These are phyloP conservation scores for Odontamblyopus rebecca DNA, from an alignment of 2,797 vertebrate genomes.

Conservation along the genomic window DNA sequence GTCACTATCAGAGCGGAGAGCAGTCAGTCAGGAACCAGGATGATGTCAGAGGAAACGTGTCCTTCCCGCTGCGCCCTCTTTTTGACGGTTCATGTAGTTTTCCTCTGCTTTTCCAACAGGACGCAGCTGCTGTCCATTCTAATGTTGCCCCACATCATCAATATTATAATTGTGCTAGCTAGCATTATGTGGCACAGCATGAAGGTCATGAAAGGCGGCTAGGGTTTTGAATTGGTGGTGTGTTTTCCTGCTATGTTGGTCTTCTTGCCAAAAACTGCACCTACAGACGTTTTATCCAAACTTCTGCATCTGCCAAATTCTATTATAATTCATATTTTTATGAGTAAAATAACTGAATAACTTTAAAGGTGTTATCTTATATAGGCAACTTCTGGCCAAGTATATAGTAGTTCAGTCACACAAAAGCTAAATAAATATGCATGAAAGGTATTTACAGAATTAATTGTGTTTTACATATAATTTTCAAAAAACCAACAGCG, in stretches of 20 bases:
- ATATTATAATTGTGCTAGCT: not conserved
- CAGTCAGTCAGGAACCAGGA: conserved; percentile 48
- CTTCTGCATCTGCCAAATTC: not conserved
- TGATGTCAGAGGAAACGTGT: conserved; percentile 60
- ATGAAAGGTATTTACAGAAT: too few relatives aligned
- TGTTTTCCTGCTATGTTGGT: too few relatives aligned
- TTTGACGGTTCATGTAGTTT: conserved; percentile 19
- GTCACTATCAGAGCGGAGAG: conserved; percentile 31
- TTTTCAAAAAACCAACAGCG: not conserved
- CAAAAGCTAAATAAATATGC: too few relatives aligned
- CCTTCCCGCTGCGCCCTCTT: conserved; percentile 45
- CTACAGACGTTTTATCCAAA: not conserved
- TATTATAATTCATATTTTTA: not conserved
- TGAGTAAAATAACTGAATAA: too few relatives aligned
- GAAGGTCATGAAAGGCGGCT: not conserved
- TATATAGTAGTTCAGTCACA: too few relatives aligned
- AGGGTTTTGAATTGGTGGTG: not conserved
- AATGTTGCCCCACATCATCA: not conserved
- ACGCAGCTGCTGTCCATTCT: conserved; percentile 52
- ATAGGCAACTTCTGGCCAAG: too few relatives aligned
- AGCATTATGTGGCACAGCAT: not conserved
- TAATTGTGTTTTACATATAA: too few relatives aligned
- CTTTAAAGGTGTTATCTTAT: too few relatives aligned
- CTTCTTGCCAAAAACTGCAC: not conserved
- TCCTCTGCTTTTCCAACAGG: conserved; percentile 44